phyloP scores from a whole-genome alignment of 2,113 vertebrate genomes.

The Notechis scutatus region DNA sequence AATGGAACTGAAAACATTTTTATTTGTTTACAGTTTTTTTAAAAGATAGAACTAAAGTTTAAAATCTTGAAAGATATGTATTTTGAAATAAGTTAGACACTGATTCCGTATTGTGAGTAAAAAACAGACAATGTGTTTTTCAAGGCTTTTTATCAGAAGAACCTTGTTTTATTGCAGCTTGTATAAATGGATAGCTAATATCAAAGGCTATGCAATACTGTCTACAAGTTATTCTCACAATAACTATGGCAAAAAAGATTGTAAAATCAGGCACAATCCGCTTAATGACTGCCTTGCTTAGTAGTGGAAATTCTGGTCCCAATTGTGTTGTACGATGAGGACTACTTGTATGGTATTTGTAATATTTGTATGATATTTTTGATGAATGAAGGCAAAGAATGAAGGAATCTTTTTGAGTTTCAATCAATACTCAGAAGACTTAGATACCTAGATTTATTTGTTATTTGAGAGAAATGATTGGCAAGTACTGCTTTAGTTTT shows the following conservation, averaged over 20 bases:
- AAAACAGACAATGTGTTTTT: background rate
- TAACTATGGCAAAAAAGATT: background rate
- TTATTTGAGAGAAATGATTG: background rate
- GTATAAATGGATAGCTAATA: conserved; percentile 34
- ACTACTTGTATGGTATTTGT: background rate
- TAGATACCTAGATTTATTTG: conserved; percentile 20
- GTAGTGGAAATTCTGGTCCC: background rate
- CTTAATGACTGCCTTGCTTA: background rate
- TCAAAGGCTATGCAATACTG: conserved; percentile 37
- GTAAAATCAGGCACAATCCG: background rate
- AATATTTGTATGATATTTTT: background rate
- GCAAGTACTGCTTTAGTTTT: background rate
- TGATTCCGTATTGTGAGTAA: conserved; percentile 23
- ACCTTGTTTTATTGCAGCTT: conserved; percentile 41
- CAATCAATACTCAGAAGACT: background rate
- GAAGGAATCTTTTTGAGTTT: background rate
- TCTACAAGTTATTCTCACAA: conserved; percentile 29
- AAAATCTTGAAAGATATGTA: background rate
- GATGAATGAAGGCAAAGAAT: background rate
- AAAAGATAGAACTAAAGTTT: conserved; percentile 3
- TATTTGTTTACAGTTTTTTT: background rate
- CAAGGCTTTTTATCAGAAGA: background rate
- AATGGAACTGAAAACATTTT: conserved; percentile 3
- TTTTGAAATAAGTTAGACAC: background rate
- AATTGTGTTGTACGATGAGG: background rate